Conservation (phyloP, 2,113 vertebrate genomes). For the Cynopterus brachyotis region DNA sequence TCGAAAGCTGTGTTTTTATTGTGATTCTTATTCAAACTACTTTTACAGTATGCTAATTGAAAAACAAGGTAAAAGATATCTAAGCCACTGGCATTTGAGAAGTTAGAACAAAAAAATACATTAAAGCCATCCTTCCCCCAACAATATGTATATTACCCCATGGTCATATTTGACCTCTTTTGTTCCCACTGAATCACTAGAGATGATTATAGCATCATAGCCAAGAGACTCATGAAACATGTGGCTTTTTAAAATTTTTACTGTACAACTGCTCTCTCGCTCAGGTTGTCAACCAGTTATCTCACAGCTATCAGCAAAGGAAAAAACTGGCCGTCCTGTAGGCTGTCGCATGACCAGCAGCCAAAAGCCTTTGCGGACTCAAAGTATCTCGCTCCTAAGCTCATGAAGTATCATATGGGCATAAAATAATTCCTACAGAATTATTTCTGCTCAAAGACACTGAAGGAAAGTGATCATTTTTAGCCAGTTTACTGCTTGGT, state of each 20-base stretch:
- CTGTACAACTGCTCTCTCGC: not conserved
- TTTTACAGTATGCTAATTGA: not conserved
- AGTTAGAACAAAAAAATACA: not conserved
- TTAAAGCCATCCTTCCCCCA: not conserved
- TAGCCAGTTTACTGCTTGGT: not conserved
- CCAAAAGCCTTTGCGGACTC: not conserved
- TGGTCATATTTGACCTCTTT: not conserved
- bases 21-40: not conserved
- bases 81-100: not conserved
- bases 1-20: not conserved
- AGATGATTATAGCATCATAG: not conserved
- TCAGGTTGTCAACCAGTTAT: not conserved
- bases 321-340: not conserved
- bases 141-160: not conserved
- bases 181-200: not conserved
- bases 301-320: not conserved
- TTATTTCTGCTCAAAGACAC: slow-evolving; percentile 30
- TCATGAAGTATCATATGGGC: not conserved
- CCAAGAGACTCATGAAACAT: not conserved
- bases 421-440: slow-evolving; percentile 41
- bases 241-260: not conserved
- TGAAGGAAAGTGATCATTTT: slow-evolving; percentile 15
- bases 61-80: not conserved
- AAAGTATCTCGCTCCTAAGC: not conserved
- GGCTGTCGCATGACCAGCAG: not conserved